A percentile compares a stretch with the other conserved stretches of the same genome.
Evolutionary conservation across 2,797 vertebrate species (phyloP).

Genomic region (Enteromius fasciolatus): DNA sequence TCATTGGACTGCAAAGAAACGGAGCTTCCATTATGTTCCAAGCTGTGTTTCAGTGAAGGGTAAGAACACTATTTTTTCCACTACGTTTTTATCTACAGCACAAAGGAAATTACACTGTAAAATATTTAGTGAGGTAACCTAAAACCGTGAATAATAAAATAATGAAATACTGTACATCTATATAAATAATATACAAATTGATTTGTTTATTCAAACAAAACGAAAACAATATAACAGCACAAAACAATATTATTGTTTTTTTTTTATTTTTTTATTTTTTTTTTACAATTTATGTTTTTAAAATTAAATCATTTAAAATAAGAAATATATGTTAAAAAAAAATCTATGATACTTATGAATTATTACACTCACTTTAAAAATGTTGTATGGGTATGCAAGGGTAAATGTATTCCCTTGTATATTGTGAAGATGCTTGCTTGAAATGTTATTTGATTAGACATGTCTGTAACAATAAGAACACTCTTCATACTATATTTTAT

Average conservation of each 20-base stretch:
- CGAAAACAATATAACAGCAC: neutral
- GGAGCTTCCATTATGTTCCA: conserved; percentile 65
- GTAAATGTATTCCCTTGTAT: neutral
- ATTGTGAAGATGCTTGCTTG: neutral
- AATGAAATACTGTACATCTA: neutral
- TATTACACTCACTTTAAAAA: neutral
- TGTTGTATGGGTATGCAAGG: neutral
- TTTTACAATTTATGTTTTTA: neutral
- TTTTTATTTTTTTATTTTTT: too few species aligned
- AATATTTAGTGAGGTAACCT: neutral
- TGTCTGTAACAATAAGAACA: neutral
- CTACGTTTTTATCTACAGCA: neutral
- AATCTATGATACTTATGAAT: neutral
- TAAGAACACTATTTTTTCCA: conserved; percentile 45
- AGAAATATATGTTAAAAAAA: neutral
- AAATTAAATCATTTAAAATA: neutral
- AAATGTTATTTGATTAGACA: neutral
- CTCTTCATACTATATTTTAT: neutral
- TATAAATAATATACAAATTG: neutral
- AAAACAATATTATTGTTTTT: neutral
- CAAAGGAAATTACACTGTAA: neutral
- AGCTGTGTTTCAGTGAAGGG: conserved; percentile 62
- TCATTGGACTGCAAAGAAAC: conserved; percentile 53
- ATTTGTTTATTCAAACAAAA: neutral
- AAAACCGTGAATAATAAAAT: neutral